phyloP scores from a whole-genome alignment of 2,113 vertebrate genomes.

The Gnathonemus echidnorhynchus region DNA sequence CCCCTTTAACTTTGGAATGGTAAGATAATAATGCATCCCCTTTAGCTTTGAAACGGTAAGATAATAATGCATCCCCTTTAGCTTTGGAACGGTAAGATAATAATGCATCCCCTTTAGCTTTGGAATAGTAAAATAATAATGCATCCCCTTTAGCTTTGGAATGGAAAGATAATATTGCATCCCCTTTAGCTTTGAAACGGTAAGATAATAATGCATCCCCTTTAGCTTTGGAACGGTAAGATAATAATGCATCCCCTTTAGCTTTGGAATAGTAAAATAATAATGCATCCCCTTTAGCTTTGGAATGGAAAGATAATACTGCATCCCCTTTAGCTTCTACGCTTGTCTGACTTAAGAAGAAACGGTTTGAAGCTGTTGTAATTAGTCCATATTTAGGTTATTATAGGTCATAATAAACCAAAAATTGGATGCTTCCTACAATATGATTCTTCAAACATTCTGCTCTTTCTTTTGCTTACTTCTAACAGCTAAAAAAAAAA shows the following conservation, averaged over 20 bases:
- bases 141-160: constrained; percentile 50
- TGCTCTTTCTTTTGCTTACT: neutral
- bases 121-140: constrained; percentile 60
- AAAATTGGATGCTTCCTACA: neutral
- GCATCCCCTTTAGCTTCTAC: neutral
- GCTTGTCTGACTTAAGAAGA: neutral
- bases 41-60: constrained; percentile 66
- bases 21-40: constrained; percentile 33
- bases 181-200: constrained; percentile 60
- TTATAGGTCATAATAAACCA: neutral
- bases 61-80: neutral
- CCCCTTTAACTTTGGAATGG: constrained; percentile 62
- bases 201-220: constrained; percentile 33
- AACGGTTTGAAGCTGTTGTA: neutral
- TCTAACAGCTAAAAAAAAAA: neutral
- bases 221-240: constrained; percentile 66
- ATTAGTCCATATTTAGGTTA: neutral
- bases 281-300: constrained; percentile 33
- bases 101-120: constrained; percentile 35
- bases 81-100: constrained; percentile 66
- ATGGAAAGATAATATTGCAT: constrained; percentile 49
- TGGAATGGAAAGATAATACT: constrained; percentile 60
- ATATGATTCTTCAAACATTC: neutral
- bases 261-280: constrained; percentile 65
- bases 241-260: neutral